These are phyloP conservation scores for Aphis craccivora DNA, from an alignment of 1,140 invertebrate genomes.

Conservation along the genomic window DNA sequence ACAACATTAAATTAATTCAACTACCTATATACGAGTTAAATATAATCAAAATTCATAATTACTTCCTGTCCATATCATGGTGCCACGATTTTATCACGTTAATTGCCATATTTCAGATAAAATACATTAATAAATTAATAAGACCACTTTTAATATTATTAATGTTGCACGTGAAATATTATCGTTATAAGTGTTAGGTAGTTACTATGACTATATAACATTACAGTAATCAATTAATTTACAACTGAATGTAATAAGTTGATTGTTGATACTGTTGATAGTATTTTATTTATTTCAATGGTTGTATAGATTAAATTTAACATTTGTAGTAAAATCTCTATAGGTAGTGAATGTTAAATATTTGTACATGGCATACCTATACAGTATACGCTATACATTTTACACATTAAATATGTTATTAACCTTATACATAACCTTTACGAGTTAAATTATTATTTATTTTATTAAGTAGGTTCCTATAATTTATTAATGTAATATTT, in stretches of 20 bases:
- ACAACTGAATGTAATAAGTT: not conserved
- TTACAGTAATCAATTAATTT: not conserved
- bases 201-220: not conserved
- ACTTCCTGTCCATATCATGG: constrained; percentile 12
- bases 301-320: not conserved
- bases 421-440: not conserved
- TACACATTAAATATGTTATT: no score
- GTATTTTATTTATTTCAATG: not conserved
- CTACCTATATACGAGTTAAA: not conserved
- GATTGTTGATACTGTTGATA: not conserved
- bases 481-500: not conserved
- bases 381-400: no score
- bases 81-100: not conserved
- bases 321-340: not conserved
- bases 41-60: not conserved
- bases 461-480: not conserved
- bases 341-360: not conserved
- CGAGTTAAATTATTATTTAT: not conserved
- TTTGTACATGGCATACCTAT: not conserved
- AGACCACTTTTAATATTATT: constrained; percentile 8
- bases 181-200: not conserved
- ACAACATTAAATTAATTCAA: not conserved
- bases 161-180: constrained; percentile 9
- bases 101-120: not conserved
- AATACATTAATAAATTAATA: not conserved